Conservation (phyloP, 2,797 vertebrate genomes). For the Poecilia velifera region DNA sequence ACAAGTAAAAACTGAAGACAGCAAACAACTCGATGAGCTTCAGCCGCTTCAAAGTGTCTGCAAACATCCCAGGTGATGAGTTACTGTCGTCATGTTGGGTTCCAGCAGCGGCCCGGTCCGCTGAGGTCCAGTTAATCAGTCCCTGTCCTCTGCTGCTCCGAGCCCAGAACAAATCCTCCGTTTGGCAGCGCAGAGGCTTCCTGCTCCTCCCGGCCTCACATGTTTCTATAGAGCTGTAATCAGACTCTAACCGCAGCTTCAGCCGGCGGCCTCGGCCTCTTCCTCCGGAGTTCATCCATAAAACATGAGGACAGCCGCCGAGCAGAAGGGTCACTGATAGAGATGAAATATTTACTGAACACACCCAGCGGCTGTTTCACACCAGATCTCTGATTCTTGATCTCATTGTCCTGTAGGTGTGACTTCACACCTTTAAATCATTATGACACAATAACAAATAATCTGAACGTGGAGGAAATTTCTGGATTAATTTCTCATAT, state of each 20-base stretch:
- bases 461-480: too few species aligned
- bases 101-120: constrained; percentile 10
- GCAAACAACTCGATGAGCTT: background rate
- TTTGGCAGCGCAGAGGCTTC: constrained; percentile 33
- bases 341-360: background rate
- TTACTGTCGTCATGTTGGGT: constrained; percentile 28
- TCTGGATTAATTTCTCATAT: too few species aligned
- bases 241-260: constrained; percentile 1
- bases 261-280: background rate
- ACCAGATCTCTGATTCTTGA: background rate
- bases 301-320: background rate
- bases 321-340: background rate
- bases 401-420: too few species aligned
- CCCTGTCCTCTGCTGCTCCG: constrained; percentile 27
- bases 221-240: constrained; percentile 46
- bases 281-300: background rate
- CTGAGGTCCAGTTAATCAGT: constrained; percentile 37
- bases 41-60: background rate
- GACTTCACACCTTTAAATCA: background rate
- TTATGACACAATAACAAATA: background rate
- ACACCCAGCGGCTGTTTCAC: background rate
- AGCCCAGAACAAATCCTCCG: constrained; percentile 37
- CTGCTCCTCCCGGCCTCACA: constrained; percentile 18
- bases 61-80: constrained; percentile 30
- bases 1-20: background rate